Base-by-base conservation (phyloP, 1,140 invertebrate genomes). In the Diorhabda carinulata region DNA sequence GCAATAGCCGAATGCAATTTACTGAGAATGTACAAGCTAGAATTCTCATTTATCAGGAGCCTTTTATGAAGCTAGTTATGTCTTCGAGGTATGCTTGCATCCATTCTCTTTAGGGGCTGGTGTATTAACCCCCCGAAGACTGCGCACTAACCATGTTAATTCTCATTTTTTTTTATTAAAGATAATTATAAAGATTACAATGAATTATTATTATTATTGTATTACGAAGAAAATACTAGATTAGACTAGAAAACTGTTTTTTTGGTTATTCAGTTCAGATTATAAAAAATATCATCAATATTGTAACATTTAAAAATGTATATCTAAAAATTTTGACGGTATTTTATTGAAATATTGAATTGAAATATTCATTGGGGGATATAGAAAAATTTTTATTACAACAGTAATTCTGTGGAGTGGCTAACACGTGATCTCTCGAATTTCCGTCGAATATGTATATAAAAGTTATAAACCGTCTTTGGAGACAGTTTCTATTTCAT, bases 1-100 rank as follows among this genome's bases (percentile, higher is more conserved):
- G 76, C 75, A 75, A 73, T 75, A 69, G 71, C 65, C 60, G 64
- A 70, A 72, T 76, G 75, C 77, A 78, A 78, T 77, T 76, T 77
- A 73, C 74, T 73, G 75, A 76, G 77, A 78, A 78, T 77, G 74
- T 77, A 77, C 74, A 76, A 69, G 71, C 70, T 73, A 78, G 77
- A 78, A 76, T 76, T 74, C 74, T 72, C 77, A 78, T 78, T 77
- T 77, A 78, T 78, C 73, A 76, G 70, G 73, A 75, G 70, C 72
- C 74, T 75, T 77, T 77, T 77, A 78, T 77, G 77, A 75, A 78
- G 73, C 75, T 74, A 78, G 72, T 77, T 77, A 78, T 73, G 72
- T 70, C 64, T 58, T 71, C 47, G 43, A 61, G 66, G 66, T 65
- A n/a, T 42, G 64, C 25, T 57, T 56, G 1, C 8, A 43, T 6